A percentile compares a stretch with the other conserved stretches of the same genome.
phyloP scores from a whole-genome alignment of 2,113 vertebrate species.

The Dissostichus mawsoni region DNA sequence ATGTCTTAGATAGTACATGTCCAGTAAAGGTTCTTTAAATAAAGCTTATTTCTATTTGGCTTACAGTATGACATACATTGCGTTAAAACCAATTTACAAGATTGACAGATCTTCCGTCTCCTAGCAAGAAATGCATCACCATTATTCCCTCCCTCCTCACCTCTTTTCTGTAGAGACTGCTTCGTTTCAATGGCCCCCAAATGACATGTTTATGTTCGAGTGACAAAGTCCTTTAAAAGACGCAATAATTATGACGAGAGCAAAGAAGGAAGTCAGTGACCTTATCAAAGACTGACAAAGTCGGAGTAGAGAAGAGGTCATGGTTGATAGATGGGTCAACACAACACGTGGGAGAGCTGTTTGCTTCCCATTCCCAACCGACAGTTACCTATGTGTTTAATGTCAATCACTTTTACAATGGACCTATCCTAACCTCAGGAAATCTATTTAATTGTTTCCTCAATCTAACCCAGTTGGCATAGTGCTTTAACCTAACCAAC shows the following conservation, averaged over 20 bases:
- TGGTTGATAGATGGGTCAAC: neutral
- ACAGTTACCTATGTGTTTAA: neutral
- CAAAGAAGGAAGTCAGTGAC: neutral
- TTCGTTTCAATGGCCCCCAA: neutral
- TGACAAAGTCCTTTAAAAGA: neutral
- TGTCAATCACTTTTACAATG: neutral
- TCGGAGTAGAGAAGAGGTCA: neutral
- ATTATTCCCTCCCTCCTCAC: neutral
- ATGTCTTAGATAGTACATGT: neutral
- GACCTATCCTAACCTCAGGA: too few species aligned
- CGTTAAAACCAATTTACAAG: neutral
- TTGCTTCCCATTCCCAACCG: neutral
- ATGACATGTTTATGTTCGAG: constrained; percentile 20
- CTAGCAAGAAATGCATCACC: neutral
- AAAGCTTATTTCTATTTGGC: constrained; percentile 6
- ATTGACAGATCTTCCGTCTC: neutral
- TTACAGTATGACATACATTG: neutral
- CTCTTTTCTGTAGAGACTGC: too few species aligned
- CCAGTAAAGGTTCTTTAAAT: neutral
- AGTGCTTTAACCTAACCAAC: neutral
- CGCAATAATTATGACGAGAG: neutral
- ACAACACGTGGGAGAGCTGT: neutral
- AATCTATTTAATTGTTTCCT: neutral
- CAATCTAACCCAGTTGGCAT: neutral
- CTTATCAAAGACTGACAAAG: neutral